phyloP scores from a whole-genome alignment of 1,140 invertebrate genomes.

The Lepeophtheirus salmonis region DNA sequence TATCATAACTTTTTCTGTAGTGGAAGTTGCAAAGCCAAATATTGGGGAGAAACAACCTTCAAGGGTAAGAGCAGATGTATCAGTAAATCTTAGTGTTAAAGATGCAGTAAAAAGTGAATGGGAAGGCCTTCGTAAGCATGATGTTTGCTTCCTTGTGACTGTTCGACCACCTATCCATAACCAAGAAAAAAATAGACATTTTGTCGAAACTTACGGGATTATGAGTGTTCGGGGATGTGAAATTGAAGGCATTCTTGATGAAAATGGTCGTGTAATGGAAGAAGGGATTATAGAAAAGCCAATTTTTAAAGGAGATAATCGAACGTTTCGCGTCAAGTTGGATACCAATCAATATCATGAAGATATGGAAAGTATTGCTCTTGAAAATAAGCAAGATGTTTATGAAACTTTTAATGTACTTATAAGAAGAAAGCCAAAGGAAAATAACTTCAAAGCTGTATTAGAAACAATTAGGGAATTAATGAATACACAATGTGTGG shows the following conservation, averaged over 20 bases:
- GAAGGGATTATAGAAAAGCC: conserved; percentile 81
- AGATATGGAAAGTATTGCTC: conserved; percentile 64
- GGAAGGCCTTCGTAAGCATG: conserved; percentile 89
- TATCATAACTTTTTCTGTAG: conserved; percentile 72
- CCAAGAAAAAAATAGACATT: conserved; percentile 49
- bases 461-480: conserved; percentile 92
- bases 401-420: conserved; percentile 96
- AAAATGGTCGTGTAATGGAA: conserved; percentile 84
- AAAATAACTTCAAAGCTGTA: conserved; percentile 99
- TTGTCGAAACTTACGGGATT: conserved; percentile 75
- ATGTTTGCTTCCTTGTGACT: conserved; percentile 89
- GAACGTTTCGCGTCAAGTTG: conserved; percentile 81
- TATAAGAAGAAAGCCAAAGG: conserved; percentile 90
- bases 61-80: conserved; percentile 77
- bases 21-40: conserved; percentile 50
- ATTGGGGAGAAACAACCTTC: conserved; percentile 80
- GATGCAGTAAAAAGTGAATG: conserved; percentile 86
- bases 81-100: conserved; percentile 70
- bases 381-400: conserved; percentile 53
- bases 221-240: conserved; percentile 88
- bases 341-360: conserved; percentile 89
- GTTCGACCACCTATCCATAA: conserved; percentile 44
- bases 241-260: conserved; percentile 95
- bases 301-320: conserved; percentile 58
- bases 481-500: conserved; percentile 98